A percentile compares a stretch with the other conserved stretches of the same genome.
Conservation (phyloP, 2,888 invertebrate species). For the Caenorhabditis wallacei region DNA sequence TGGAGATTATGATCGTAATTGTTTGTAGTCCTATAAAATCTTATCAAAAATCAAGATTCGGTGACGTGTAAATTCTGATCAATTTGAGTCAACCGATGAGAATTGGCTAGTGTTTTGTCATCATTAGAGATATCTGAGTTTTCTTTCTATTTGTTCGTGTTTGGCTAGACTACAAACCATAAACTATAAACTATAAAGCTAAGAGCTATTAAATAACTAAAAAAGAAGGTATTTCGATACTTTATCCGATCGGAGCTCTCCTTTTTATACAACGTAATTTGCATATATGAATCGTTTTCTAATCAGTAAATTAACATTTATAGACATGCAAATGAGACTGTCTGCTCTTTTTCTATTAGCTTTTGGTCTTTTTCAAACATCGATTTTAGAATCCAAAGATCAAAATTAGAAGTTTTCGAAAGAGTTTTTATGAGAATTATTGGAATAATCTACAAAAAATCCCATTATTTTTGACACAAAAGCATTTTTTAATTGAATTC, state of each 20-base stretch:
- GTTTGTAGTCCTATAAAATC: not conserved
- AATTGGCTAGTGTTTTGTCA: not conserved
- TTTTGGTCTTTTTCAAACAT: not conserved
- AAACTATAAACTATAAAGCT: slow-evolving; percentile 7
- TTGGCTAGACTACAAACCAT: slow-evolving; percentile 28
- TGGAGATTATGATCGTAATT: slow-evolving; percentile 19
- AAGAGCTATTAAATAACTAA: not conserved
- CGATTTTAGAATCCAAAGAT: not conserved
- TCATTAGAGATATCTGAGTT: not conserved
- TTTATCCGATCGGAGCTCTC: not conserved
- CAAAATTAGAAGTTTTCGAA: not conserved
- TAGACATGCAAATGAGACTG: not conserved
- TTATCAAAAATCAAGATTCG: not conserved
- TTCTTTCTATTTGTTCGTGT: slow-evolving; percentile 12
- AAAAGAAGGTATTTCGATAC: not conserved
- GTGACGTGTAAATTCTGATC: too few relatives aligned
- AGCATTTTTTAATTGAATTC: too few relatives aligned
- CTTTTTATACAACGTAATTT: not conserved
- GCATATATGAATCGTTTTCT: not conserved
- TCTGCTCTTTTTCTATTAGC: not conserved
- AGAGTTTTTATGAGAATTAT: too few relatives aligned
- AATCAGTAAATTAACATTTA: not conserved
- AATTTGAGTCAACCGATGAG: not conserved
- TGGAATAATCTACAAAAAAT: too few relatives aligned
- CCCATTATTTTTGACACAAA: too few relatives aligned